Conservation (phyloP, 2,113 vertebrate genomes). For the Tachuris rubrigastra region DNA sequence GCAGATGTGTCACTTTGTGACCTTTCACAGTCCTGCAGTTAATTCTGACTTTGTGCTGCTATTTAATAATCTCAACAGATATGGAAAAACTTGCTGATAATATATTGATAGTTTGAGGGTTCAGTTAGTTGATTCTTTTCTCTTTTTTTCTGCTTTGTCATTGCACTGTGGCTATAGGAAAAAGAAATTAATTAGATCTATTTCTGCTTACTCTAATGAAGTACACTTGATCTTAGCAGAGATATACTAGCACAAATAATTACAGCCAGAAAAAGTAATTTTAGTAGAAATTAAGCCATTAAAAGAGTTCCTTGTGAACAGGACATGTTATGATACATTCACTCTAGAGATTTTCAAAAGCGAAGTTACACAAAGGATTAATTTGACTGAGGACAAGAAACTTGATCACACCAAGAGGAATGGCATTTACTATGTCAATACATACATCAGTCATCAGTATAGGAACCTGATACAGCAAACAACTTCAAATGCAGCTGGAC, state of each 20-base stretch:
- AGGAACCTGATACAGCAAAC: background rate
- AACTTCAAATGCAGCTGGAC: background rate
- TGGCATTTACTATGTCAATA: background rate
- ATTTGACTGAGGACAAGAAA: background rate
- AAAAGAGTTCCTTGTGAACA: background rate
- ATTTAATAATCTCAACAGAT: background rate
- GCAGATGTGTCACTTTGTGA: background rate
- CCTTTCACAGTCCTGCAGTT: background rate
- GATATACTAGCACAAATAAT: background rate
- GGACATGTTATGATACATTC: background rate
- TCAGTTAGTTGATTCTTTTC: background rate
- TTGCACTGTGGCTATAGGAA: background rate
- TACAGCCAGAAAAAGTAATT: background rate
- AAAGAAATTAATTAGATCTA: background rate
- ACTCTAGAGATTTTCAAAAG: background rate
- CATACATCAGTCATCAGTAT: background rate
- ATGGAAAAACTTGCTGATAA: background rate
- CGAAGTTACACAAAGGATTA: background rate
- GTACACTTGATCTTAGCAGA: background rate
- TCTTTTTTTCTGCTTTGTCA: background rate
- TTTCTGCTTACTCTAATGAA: background rate
- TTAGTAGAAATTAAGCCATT: background rate
- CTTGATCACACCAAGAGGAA: background rate
- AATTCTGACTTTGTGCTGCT: background rate
- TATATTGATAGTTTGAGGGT: background rate